phyloP scores from a whole-genome alignment of 2,113 vertebrate species.

The Malurus alboscapulatus region DNA sequence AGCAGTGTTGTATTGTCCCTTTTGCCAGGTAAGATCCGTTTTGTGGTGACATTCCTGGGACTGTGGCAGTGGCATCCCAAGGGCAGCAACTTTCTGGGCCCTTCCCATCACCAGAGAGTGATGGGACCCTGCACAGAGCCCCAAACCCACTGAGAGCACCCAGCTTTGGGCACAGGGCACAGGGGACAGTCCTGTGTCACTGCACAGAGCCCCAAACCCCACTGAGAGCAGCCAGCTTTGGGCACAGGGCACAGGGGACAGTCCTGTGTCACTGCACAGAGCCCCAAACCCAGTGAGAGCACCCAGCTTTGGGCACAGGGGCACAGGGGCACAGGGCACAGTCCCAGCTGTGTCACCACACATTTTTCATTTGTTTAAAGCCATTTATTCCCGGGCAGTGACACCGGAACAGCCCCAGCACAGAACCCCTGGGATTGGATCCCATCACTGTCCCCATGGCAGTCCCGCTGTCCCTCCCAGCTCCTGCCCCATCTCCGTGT shows the following conservation, averaged over 20 bases:
- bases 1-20: neutral
- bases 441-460: neutral
- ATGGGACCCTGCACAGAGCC: no score
- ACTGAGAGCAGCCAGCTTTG: no score
- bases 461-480: fast-evolving
- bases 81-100: neutral
- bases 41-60: neutral
- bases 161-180: no score
- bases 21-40: neutral
- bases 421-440: neutral
- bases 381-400: neutral
- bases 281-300: no score
- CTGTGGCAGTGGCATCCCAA: neutral
- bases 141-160: no score
- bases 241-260: no score
- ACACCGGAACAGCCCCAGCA: neutral
- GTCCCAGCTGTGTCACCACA: neutral
- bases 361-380: neutral
- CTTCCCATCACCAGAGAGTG: neutral
- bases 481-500: neutral
- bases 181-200: no score
- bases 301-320: no score
- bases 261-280: no score
- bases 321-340: neutral
- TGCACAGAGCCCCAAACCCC: no score